Percentiles rank a stretch among this genome's conserved stretches.
Conservation (phyloP, 2,113 vertebrate genomes). For the Serinus canaria region DNA sequence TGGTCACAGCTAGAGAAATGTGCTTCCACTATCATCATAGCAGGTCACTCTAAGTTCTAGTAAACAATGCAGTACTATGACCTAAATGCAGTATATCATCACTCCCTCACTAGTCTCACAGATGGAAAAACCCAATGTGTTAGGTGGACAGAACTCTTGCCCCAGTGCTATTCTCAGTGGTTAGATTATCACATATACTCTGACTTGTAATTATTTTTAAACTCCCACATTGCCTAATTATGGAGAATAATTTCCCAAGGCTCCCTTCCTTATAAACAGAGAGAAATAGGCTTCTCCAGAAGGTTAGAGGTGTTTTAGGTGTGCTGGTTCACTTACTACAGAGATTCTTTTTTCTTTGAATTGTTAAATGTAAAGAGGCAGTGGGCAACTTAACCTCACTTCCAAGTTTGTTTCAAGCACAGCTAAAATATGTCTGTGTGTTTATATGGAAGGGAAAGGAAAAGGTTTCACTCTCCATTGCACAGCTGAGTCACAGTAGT, state of each 20-base stretch:
- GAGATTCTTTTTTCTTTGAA: neutral
- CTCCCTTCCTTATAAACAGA: neutral
- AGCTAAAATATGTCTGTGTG: rapidly evolving
- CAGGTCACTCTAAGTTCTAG: neutral
- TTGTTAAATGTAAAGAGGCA: neutral
- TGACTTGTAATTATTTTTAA: neutral
- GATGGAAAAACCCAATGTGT: neutral
- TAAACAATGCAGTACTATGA: neutral
- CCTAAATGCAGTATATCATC: neutral
- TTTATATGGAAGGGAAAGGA: neutral
- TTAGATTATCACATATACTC: neutral
- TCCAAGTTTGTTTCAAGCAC: neutral
- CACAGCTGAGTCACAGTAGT: neutral
- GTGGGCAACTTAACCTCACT: neutral
- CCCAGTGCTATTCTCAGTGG: neutral
- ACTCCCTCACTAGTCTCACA: neutral
- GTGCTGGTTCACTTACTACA: neutral
- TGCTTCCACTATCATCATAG: neutral
- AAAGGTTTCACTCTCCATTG: neutral
- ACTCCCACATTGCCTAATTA: neutral
- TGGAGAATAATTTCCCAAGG: neutral
- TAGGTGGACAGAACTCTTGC: neutral
- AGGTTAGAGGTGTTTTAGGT: neutral
- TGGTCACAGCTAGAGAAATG: neutral
- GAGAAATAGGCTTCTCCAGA: neutral